These are phyloP conservation scores for Sylvilagus floridanus DNA, from an alignment of 2,797 vertebrate species.

Conservation along the genomic window DNA sequence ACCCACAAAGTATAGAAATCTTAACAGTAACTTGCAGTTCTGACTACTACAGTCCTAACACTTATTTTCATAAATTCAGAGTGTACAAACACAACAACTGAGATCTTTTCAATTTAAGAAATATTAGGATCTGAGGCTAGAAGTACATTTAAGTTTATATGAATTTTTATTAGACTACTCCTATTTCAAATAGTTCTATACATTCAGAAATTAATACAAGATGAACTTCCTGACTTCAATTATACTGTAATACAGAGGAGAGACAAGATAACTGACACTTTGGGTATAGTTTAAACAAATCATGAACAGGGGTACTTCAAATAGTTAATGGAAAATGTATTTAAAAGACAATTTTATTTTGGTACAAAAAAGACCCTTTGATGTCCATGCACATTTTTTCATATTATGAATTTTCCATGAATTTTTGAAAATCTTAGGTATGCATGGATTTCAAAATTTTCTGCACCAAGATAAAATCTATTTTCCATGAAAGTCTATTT, in stretches of 20 bases:
- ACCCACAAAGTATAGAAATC: too few relatives aligned
- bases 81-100: not conserved
- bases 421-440: too few relatives aligned
- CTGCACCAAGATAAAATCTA: too few relatives aligned
- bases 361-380: too few relatives aligned
- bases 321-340: too few relatives aligned
- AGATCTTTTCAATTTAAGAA: slow-evolving; percentile 10
- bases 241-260: not conserved
- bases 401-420: too few relatives aligned
- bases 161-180: not conserved
- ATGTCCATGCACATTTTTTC: too few relatives aligned
- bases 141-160: not conserved
- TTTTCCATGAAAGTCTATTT: too few relatives aligned
- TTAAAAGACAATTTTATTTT: too few relatives aligned
- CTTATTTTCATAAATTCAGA: not conserved
- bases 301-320: too few relatives aligned
- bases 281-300: not conserved
- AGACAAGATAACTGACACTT: not conserved
- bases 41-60: not conserved
- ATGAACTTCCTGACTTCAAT: not conserved
- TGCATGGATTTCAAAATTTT: too few relatives aligned
- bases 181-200: not conserved
- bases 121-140: not conserved
- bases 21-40: not conserved
- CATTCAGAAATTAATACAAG: slow-evolving; percentile 19